phyloP scores from a whole-genome alignment of 2,888 invertebrate species.

The Glyphotaelius pellucidus region DNA sequence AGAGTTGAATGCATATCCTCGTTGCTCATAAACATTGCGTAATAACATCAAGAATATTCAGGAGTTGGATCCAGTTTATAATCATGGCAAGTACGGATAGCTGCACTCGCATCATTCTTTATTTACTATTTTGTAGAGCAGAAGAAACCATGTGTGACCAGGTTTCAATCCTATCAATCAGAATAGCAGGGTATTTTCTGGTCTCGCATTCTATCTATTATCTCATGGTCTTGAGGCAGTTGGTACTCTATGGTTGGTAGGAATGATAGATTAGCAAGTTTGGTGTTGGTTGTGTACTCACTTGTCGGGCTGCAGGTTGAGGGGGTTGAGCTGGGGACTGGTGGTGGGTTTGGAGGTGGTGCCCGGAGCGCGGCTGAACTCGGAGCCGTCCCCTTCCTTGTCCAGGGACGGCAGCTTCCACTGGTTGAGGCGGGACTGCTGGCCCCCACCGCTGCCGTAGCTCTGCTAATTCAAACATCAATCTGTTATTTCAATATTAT shows the following conservation, averaged over 20 bases:
- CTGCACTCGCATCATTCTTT: background rate
- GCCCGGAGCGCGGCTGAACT: slow-evolving; percentile 94
- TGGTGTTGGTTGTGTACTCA: slow-evolving; percentile 64
- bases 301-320: slow-evolving; percentile 76
- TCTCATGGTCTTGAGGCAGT: too few relatives aligned
- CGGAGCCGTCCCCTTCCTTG: slow-evolving; percentile 85
- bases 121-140: background rate
- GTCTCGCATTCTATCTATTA: too few relatives aligned
- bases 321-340: slow-evolving; percentile 75
- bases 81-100: slow-evolving; percentile 30
- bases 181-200: too few relatives aligned
- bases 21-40: slow-evolving; percentile 40
- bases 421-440: slow-evolving; percentile 92
- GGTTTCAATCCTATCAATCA: too few relatives aligned
- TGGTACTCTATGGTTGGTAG: too few relatives aligned
- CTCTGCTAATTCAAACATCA: slow-evolving; percentile 68
- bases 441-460: slow-evolving; percentile 79
- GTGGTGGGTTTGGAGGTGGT: slow-evolving; percentile 86
- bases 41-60: slow-evolving; percentile 41
- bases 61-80: slow-evolving; percentile 55
- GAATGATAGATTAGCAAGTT: too few relatives aligned
- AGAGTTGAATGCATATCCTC: slow-evolving; percentile 12
- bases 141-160: too few relatives aligned
- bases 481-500: background rate
- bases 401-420: slow-evolving; percentile 94